Conservation (phyloP, 2,113 vertebrate genomes). For the Brachyhypopomus occidentalis region DNA sequence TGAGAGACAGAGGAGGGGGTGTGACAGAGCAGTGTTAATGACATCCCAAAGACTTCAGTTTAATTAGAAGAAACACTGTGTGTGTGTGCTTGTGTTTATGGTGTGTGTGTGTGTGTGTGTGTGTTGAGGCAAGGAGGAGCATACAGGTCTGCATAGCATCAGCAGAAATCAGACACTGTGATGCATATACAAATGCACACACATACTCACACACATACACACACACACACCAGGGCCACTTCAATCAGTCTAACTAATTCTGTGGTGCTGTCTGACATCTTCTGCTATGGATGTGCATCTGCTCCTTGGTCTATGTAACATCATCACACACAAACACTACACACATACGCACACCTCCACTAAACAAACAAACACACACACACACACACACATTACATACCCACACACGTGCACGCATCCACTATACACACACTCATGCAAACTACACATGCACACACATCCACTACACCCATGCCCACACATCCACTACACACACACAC, state of each 20-base stretch:
- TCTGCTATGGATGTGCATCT: slow-evolving; percentile 9
- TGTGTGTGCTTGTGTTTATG: background rate
- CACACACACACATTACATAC: background rate
- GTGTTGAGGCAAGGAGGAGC: background rate
- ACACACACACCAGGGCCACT: slow-evolving; percentile 22
- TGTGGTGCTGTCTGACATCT: slow-evolving; percentile 14
- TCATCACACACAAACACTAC: background rate
- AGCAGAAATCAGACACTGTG: too few relatives aligned
- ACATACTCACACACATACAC: slow-evolving; percentile 18
- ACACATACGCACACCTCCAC: background rate
- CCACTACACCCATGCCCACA: too few relatives aligned
- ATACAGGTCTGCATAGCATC: background rate
- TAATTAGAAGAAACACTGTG: background rate
- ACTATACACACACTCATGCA: too few relatives aligned
- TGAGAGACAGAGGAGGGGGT: too few relatives aligned
- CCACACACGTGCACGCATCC: too few relatives aligned
- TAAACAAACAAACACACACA: background rate
- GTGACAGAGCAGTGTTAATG: too few relatives aligned
- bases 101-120: background rate
- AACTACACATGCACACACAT: too few relatives aligned
- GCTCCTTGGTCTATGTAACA: slow-evolving; percentile 26
- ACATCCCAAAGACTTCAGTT: too few relatives aligned
- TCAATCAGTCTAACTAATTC: slow-evolving; percentile 23
- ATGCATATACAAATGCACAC: slow-evolving; percentile 9
- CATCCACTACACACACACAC: too few relatives aligned